Conservation (phyloP, 2,888 invertebrate genomes). For the Netelia inedita region DNA sequence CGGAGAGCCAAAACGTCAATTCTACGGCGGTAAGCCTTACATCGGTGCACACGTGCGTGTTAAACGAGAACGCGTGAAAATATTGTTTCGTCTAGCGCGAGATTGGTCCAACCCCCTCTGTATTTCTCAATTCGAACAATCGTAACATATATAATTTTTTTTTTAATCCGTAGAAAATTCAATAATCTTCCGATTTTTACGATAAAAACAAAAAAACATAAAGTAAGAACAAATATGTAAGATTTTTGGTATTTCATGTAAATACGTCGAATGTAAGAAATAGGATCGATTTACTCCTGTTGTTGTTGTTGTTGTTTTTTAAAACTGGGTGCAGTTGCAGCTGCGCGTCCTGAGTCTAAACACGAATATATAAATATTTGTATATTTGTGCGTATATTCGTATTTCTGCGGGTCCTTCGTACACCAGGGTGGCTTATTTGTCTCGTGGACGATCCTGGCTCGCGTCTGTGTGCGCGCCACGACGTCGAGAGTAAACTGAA, state of each 20-base stretch:
- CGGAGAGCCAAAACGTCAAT: conserved; percentile 14
- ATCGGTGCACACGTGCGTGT: not conserved
- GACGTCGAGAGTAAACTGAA: conserved; percentile 38
- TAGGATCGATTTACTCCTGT: conserved; percentile 27
- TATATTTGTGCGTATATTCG: not conserved
- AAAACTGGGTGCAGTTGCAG: conserved; percentile 12
- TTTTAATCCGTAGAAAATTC: too few relatives aligned
- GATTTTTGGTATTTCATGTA: not conserved
- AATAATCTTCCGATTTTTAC: too few relatives aligned
- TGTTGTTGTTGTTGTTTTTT: too few relatives aligned
- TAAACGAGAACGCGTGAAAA: not conserved
- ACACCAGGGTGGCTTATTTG: conserved; percentile 40
- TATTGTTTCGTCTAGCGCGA: not conserved
- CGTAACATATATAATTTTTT: too few relatives aligned
- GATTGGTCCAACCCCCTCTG: not conserved
- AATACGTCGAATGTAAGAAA: conserved; percentile 2
- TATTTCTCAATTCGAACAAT: not conserved
- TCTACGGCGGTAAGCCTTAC: not conserved
- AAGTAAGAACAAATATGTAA: too few relatives aligned
- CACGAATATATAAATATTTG: not conserved
- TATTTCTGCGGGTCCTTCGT: conserved; percentile 1
- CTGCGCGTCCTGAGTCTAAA: conserved; percentile 30
- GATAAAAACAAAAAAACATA: too few relatives aligned
- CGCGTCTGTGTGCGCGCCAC: not conserved
- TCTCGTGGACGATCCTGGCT: not conserved